Percentiles rank a stretch among this genome's conserved stretches.
Conservation (phyloP, 1,140 invertebrate genomes). For the Polyergus mexicanus region DNA sequence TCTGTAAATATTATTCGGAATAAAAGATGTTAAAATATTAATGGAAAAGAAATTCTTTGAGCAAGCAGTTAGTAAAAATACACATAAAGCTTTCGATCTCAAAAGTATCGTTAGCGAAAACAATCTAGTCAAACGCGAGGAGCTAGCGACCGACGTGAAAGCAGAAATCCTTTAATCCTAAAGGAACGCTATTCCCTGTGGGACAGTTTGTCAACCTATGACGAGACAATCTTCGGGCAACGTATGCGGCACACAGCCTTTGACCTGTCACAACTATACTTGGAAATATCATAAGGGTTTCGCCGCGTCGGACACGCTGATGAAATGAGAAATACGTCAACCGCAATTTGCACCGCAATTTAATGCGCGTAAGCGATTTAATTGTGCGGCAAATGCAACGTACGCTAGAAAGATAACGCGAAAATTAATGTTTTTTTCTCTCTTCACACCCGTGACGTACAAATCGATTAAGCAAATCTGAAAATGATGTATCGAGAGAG, state of each 20-base stretch:
- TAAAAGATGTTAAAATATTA: not conserved
- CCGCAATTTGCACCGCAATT: conserved; percentile 44
- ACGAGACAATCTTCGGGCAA: conserved; percentile 59
- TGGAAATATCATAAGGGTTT: conserved; percentile 50
- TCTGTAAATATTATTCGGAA: not conserved
- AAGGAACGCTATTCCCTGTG: conserved; percentile 61
- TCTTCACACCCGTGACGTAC: not conserved
- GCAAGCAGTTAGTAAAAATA: not conserved
- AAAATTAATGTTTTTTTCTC: conserved; percentile 45
- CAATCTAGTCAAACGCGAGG: conserved; percentile 7
- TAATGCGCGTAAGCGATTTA: conserved; percentile 41
- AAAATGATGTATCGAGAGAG: conserved; percentile 32
- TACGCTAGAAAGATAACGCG: conserved; percentile 30
- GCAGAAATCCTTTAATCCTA: conserved; percentile 68
- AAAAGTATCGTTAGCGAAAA: conserved; percentile 28
- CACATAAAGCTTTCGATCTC: not conserved
- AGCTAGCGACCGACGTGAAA: not conserved
- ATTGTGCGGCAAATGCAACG: conserved; percentile 44
- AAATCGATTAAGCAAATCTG: conserved; percentile 38
- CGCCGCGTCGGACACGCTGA: not conserved
- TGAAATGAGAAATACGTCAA: conserved; percentile 43
- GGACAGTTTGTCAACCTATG: conserved; percentile 65
- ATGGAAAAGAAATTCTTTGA: not conserved
- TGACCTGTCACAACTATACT: not conserved
- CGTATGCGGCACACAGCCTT: conserved; percentile 39